Conservation (phyloP, 2,888 invertebrate species). For the Himalopsyche tibetana region DNA sequence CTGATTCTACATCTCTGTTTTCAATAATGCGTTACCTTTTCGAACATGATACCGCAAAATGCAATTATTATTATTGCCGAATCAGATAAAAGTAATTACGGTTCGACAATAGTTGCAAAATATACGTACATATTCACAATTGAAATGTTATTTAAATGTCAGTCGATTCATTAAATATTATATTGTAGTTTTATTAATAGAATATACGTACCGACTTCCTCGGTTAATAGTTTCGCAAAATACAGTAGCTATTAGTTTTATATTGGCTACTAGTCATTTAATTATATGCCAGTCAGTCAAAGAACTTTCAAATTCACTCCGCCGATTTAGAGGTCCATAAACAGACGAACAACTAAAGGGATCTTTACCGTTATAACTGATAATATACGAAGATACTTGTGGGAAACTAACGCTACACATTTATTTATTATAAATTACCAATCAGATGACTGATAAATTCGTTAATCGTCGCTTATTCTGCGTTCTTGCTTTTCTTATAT, state of each 20-base stretch:
- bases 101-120: neutral
- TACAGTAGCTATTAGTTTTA: neutral
- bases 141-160: conserved; percentile 30
- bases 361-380: no score
- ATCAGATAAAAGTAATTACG: conserved; percentile 17
- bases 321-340: no score
- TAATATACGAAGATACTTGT: no score
- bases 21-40: neutral
- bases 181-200: conserved; percentile 18
- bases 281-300: neutral
- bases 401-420: no score
- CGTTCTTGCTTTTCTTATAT: no score
- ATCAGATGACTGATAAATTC: no score
- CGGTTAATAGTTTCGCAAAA: conserved; percentile 22
- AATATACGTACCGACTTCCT: neutral
- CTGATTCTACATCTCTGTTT: neutral
- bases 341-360: no score
- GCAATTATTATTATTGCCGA: neutral
- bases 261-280: conserved; percentile 7
- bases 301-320: conserved; percentile 19
- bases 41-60: conserved; percentile 41
- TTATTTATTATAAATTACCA: no score
- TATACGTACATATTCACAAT: neutral
- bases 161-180: conserved; percentile 9
- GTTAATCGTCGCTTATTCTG: no score